These are phyloP conservation scores for Vireo altiloquus DNA, from an alignment of 2,113 vertebrate genomes.

Conservation along the genomic window DNA sequence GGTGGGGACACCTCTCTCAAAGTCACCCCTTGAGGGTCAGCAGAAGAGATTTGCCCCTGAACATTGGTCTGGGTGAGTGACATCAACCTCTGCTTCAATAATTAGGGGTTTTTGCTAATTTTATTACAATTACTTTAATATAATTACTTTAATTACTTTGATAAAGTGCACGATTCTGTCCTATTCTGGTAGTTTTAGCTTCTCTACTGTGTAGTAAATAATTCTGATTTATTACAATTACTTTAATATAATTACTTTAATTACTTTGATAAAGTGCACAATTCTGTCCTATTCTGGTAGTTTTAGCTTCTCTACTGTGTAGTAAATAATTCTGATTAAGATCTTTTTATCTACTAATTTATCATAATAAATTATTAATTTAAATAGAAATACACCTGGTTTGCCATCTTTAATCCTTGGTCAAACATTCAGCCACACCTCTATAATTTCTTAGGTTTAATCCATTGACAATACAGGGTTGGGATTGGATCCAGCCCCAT, in stretches of 20 bases:
- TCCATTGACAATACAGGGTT: rapidly evolving
- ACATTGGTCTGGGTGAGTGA: not conserved
- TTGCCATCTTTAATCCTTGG: not conserved
- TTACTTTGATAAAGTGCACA: not conserved
- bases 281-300: not conserved
- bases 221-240: not conserved
- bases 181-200: not conserved
- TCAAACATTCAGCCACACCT: not conserved
- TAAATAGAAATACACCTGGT: not conserved
- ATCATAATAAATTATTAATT: not conserved
- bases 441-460: not conserved
- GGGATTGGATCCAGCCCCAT: not conserved
- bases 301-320: not conserved
- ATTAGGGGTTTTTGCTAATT: not conserved
- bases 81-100: not conserved
- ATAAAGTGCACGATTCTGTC: not conserved
- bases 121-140: not conserved
- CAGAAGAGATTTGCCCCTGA: not conserved
- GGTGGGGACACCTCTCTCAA: too few relatives aligned
- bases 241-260: too few relatives aligned
- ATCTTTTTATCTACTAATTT: not conserved
- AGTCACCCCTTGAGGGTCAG: not conserved
- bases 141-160: not conserved
- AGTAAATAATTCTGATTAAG: not conserved
- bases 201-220: not conserved